Evolutionary conservation across 1,140 invertebrate genomes (phyloP).

Genomic region (Hydropsyche tenuis): DNA sequence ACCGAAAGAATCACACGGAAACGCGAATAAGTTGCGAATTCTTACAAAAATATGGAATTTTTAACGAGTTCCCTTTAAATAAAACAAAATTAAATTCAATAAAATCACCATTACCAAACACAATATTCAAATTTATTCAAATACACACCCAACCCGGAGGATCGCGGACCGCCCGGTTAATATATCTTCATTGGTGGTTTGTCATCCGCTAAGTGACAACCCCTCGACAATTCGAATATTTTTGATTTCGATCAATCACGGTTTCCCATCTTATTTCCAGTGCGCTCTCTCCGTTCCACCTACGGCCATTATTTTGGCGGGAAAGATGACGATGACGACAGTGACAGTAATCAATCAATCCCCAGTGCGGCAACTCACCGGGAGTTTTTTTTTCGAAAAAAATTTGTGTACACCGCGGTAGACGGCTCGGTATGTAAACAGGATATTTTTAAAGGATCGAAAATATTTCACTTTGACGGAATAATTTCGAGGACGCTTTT

Average conservation of each 20-base stretch:
- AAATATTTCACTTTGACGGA: too few relatives aligned
- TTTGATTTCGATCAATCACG: constrained; percentile 42
- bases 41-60: too few relatives aligned
- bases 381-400: too few relatives aligned
- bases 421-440: too few relatives aligned
- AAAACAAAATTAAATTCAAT: too few relatives aligned
- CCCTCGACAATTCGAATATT: constrained; percentile 42
- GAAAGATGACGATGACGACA: constrained; percentile 20
- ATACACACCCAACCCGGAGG: background rate
- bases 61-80: too few relatives aligned
- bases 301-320: constrained; percentile 38
- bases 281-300: background rate
- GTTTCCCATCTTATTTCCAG: background rate
- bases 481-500: too few relatives aligned
- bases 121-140: too few relatives aligned
- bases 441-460: too few relatives aligned
- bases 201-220: constrained; percentile 32
- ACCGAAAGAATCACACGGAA: background rate
- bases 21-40: constrained; percentile 1
- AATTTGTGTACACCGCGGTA: too few relatives aligned
- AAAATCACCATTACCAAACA: too few relatives aligned
- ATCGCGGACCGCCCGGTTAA: background rate
- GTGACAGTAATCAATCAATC: constrained; percentile 46
- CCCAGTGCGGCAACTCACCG: too few relatives aligned
- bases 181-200: constrained; percentile 29